Evolutionary conservation across 64 coral and sea anemone species (phyloP).

Genomic region (Montipora foliosa): DNA sequence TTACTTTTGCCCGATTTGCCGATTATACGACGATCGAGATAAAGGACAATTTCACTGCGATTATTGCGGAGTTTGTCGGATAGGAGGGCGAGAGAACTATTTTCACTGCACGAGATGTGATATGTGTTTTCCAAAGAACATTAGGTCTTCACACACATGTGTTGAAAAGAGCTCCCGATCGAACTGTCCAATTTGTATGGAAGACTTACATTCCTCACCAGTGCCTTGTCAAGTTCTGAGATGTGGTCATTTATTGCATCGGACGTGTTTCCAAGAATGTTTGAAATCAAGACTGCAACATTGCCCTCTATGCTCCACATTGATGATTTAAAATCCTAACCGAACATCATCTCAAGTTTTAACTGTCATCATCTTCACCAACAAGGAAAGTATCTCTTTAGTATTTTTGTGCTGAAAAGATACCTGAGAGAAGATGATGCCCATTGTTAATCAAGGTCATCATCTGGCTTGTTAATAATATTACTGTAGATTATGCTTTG

Average conservation of each 20-base stretch:
- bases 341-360: no score
- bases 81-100: constrained; percentile 89
- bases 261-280: constrained; percentile 86
- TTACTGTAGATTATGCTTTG: no score
- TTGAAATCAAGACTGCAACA: constrained; percentile 32
- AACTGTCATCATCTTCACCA: no score
- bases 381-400: no score
- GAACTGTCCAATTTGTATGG: constrained; percentile 94
- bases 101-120: constrained; percentile 91
- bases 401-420: no score
- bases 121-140: constrained; percentile 82
- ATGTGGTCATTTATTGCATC: constrained; percentile 96
- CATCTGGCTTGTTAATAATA: no score
- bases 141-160: constrained; percentile 74
- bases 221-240: constrained; percentile 86
- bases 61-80: constrained; percentile 89
- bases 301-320: constrained; percentile 82
- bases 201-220: constrained; percentile 78
- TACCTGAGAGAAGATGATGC: no score
- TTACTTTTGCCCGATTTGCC: constrained; percentile 90
- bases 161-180: constrained; percentile 86
- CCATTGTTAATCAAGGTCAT: no score
- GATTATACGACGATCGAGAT: constrained; percentile 89
- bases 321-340: constrained; percentile 26
- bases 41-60: constrained; percentile 98